phyloP scores from a whole-genome alignment of 1,140 invertebrate genomes.

The Apis florea region DNA sequence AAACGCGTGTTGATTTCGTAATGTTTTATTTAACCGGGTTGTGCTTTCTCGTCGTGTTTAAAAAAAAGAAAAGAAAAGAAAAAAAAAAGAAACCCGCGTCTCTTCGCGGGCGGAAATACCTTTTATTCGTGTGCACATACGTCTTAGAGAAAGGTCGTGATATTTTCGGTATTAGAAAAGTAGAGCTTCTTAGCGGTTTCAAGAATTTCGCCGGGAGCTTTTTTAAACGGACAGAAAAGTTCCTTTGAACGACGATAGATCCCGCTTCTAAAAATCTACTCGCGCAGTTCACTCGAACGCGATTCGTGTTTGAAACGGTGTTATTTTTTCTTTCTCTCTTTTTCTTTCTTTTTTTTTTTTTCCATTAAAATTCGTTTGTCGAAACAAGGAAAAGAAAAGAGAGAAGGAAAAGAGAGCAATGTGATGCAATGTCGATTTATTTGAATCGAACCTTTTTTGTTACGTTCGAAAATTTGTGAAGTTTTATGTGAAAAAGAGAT shows the following conservation, averaged over 20 bases:
- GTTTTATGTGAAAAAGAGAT: too few species aligned
- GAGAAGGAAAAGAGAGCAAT: too few species aligned
- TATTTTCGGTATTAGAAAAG: conserved; percentile 32
- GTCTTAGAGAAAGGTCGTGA: not conserved
- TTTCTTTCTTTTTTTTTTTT: not conserved
- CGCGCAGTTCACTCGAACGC: not conserved
- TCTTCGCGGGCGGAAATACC: not conserved
- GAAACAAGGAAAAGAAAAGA: too few species aligned
- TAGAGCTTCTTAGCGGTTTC: conserved; percentile 8
- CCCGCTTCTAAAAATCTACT: conserved; percentile 4
- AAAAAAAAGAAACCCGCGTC: too few species aligned
- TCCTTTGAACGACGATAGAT: conserved; percentile 33
- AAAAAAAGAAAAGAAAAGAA: not conserved
- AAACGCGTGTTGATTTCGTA: not conserved
- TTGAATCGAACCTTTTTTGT: too few species aligned
- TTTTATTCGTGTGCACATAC: not conserved
- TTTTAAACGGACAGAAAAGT: conserved; percentile 32
- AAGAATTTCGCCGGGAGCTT: conserved; percentile 34
- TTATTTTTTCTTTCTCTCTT: not conserved
- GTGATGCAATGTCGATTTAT: too few species aligned
- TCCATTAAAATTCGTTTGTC: too few species aligned
- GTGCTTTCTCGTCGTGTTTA: not conserved
- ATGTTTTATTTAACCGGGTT: not conserved
- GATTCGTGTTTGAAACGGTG: not conserved
- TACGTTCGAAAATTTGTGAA: too few species aligned